Evolutionary conservation across 2,113 vertebrate genomes (phyloP), one percentile per base, ranked within the genome.

Genomic region (Platysteira castanea): DNA sequence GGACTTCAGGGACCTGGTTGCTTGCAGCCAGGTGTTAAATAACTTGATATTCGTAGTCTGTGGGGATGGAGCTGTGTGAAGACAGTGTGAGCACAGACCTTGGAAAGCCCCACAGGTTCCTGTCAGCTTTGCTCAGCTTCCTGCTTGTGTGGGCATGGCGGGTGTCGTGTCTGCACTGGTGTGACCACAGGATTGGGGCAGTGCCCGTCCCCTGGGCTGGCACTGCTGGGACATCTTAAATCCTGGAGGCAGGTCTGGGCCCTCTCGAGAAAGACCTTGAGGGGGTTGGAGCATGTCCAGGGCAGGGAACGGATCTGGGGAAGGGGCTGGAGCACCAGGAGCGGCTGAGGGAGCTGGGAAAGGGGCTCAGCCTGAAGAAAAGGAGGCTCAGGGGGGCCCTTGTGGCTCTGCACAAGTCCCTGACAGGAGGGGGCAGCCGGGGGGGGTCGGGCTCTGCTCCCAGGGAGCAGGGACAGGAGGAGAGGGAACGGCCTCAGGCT

Each of bases 31-130:
- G 15, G 24, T 46, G 22, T n/a, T 27, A 7, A 47, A 37, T 21
- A 15, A 10, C 20, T 41, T 18, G 57, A 17, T 82, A 4, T 1
- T 7, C 0, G 0, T 21, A 4, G 20, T 57, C 37, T 31, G 13
- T 21, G 44, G 30, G 37, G 37, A 11, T 16, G 30, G 50, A 44
- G 35, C 35, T 54, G 20, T 7, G 0, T 35, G 59, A n/a, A 24
- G 21, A 6, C 20, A 22, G n/a, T 2, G 3, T 28, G 35, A 21
- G 11, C 31, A 4, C 27, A 46, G 52, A 33, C 23, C 33, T 37
- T 3, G 16, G 33, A n/a, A 82, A 50, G 28, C 44, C 78, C 75
- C 2, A 1, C 37, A 39, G 24, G 27, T 50, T 56, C 70, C 57
- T 44, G 42, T 39, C 67, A 78, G 42, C 33, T 76, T 69, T 50